Percentiles rank a stretch among this genome's conserved stretches.
Evolutionary conservation across 2,797 vertebrate genomes (phyloP).

Genomic region (Pogonophryne albipinna): DNA sequence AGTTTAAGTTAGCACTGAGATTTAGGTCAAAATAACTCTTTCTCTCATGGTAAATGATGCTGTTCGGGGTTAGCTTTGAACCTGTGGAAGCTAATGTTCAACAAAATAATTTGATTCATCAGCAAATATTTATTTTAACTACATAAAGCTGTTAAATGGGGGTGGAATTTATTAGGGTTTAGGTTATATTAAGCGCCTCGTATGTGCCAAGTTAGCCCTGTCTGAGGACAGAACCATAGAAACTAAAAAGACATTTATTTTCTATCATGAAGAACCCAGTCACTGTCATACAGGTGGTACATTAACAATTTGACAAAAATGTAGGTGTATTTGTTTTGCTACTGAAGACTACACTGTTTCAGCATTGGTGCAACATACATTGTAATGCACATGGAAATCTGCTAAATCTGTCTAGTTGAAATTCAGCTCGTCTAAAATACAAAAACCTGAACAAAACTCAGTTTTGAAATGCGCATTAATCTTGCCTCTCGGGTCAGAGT

Average conservation of each 20-base stretch:
- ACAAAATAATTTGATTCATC: slow-evolving; percentile 19
- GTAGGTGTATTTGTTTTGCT: neutral
- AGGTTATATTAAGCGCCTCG: slow-evolving; percentile 1
- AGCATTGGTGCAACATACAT: neutral
- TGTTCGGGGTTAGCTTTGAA: slow-evolving; percentile 12
- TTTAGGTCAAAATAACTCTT: slow-evolving; percentile 47
- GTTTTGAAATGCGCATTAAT: slow-evolving; percentile 17
- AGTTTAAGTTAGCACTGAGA: slow-evolving; percentile 35
- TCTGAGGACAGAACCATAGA: slow-evolving; percentile 10
- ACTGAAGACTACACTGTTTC: neutral
- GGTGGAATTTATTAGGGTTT: slow-evolving; percentile 22
- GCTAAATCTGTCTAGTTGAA: neutral
- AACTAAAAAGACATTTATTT: neutral
- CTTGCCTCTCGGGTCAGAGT: slow-evolving; percentile 37
- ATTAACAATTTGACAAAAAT: neutral
- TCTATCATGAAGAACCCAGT: neutral
- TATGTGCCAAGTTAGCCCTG: slow-evolving; percentile 6
- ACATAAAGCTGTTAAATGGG: neutral
- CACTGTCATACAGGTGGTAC: neutral
- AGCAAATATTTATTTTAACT: slow-evolving; percentile 15
- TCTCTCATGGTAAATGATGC: slow-evolving; percentile 20
- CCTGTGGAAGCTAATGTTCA: slow-evolving; percentile 5
- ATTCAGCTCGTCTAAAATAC: slow-evolving; percentile 8
- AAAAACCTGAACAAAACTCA: slow-evolving; percentile 1
- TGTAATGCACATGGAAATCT: neutral